Base-by-base conservation (phyloP, 2,797 vertebrate species). In the Pyrocephalus nanus region DNA sequence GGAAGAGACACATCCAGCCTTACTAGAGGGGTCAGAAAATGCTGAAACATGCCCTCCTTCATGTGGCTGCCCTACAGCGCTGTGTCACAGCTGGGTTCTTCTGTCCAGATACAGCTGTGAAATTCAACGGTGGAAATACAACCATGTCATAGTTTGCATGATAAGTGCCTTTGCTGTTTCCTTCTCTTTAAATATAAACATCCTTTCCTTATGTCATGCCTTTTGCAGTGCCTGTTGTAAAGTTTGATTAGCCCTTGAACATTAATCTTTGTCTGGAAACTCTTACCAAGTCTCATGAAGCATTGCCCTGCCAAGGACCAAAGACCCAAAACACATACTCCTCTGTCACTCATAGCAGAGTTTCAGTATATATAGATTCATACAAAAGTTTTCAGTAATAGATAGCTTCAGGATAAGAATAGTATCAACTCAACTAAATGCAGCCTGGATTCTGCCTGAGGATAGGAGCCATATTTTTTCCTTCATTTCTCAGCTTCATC, bases 21-120 rank as follows among this genome's bases (percentile, higher is more conserved):
- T 81, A 43, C 17, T 21, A n/a, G 0, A 54, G 23, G 6, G 17
- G 13, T 55, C 8, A 70, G 43, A 91, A 90, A 42, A 82, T 32
- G 22, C 4, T 55, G 43, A 32, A 42, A 86, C 82, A 83, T 9
- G 5, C 32, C 22, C 26, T 72, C 36, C 15, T 62, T 55, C 8
- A 1, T 8, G 40, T 40, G 19, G 6, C 72, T 38, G 13, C 19
- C 27, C 0, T 0, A 25, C 36, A 17, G 12, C 1, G 0, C 58
- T 21, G 6, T 76, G 40, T 53, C 66, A 57, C 3, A 1, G 17
- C 5, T 43, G 42, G 17, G 15, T 30, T 50, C 21, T 54, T n/a
- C 53, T 66, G 38, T 19, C 29, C 64, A 73, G 34, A 57, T 42
- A 32, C 0, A 0, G 25, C 69, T 51, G 38, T 1, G 1, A 91